Base-by-base conservation (phyloP, 1,140 invertebrate species). In the Teleopsis dalmanni region DNA sequence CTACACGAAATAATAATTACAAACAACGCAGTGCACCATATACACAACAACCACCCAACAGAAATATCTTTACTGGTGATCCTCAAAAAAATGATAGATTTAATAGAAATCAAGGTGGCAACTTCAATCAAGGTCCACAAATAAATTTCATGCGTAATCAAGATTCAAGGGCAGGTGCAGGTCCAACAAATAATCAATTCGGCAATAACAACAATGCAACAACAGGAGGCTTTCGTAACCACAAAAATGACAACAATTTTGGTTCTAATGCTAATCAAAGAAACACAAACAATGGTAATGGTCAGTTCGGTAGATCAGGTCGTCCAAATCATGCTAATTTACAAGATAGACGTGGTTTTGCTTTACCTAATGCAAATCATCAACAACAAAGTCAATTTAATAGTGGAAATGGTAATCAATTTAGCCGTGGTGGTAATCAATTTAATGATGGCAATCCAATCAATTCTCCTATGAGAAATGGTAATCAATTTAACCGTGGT, bases 1-100 rank as follows among this genome's bases (percentile, higher is more conserved):
- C 41, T 9, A 38, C 46, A 10, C 38, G 48, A 4, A 49, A 49
- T 18, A 31, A 49, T 25, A n/a, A 46, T 5, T 37, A 37, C 18
- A 56, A 58, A 56, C 51, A 58, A 53, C 65, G 61, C 46, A 62
- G 27, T 54, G 60, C 57, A 3, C 66, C 70, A 6, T 72, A 70
- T 25, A 62, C 69, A 21, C 64, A 69, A 21, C 52, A 53, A 22
- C 50, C 55, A 33, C 53, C 52, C 6, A 48, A 48, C 34, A 47
- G 54, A 19, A 53, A 55, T 36, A 58, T 60, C 16, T 55, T 56
- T 45, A 59, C 59, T 31, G 45, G 36, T 42, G 13, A 22, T 9
- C 19, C 10, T 11, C 23, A 27, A 21, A 29, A 29, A 8, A 36
- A 34, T 8, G 48, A 48, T n/a, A 42, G 46, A 36, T 55, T 50